Percentiles rank a stretch among this genome's conserved stretches.
These are phyloP conservation scores for Pseudochirops corinnae DNA, from an alignment of 2,797 vertebrate genomes.

Conservation along the genomic window DNA sequence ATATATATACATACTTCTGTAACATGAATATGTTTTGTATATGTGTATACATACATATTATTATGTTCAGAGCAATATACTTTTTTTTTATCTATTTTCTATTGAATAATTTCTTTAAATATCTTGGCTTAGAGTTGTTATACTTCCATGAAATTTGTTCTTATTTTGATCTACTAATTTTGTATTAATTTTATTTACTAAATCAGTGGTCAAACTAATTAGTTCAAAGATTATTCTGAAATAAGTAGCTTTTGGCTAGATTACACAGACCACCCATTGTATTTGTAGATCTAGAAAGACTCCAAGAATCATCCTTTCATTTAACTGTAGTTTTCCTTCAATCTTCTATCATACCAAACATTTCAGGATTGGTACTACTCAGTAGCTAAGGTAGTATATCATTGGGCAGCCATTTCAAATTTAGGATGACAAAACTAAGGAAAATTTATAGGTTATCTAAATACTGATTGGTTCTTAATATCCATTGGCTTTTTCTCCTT, in stretches of 20 bases:
- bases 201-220: background rate
- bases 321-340: background rate
- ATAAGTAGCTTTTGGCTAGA: background rate
- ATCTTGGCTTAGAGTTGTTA: background rate
- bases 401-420: background rate
- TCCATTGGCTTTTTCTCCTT: background rate
- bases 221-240: background rate
- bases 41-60: no score
- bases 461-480: background rate
- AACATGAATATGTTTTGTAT: no score
- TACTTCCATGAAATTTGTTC: background rate
- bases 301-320: background rate
- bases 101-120: background rate
- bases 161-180: background rate
- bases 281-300: background rate
- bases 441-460: background rate
- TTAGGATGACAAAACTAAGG: background rate
- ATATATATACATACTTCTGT: no score
- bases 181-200: background rate
- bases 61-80: no score
- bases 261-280: background rate
- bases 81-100: no score
- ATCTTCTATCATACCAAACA: background rate
- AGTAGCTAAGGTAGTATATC: background rate
- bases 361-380: background rate